phyloP scores from a whole-genome alignment of 2,113 vertebrate species.

The Tapirus terrestris region DNA sequence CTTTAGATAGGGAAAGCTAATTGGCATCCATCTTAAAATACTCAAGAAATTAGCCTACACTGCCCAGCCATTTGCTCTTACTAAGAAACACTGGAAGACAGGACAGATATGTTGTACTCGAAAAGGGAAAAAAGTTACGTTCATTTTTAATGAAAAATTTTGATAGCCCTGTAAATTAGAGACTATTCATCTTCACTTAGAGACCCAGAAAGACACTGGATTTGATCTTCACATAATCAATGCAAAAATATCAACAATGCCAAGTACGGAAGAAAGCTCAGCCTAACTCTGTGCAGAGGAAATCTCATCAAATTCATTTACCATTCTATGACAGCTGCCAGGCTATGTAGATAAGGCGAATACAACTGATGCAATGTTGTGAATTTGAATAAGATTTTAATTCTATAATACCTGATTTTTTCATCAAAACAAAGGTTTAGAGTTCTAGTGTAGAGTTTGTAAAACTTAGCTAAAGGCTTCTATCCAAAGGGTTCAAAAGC shows the following conservation, averaged over 20 bases:
- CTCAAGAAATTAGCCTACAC: conserved; percentile 26
- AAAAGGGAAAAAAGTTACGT: conserved; percentile 50
- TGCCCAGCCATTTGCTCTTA: neutral
- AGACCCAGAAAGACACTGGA: neutral
- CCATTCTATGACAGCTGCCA: neutral
- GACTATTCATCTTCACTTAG: neutral
- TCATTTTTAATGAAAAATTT: conserved; percentile 53
- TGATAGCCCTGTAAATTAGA: conserved; percentile 17
- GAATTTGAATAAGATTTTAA: neutral
- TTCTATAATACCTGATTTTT: neutral
- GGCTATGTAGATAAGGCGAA: neutral
- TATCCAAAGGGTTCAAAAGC: neutral
- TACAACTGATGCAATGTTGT: neutral
- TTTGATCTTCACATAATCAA: neutral
- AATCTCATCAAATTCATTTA: neutral
- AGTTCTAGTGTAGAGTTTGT: neutral
- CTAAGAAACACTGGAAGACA: neutral
- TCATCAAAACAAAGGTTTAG: neutral
- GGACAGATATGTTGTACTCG: neutral
- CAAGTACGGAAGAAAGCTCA: neutral
- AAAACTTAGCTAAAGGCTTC: neutral
- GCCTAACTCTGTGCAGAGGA: neutral
- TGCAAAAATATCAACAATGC: neutral
- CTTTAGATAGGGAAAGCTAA: neutral
- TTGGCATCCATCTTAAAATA: conserved; percentile 26